These are phyloP conservation scores for Steromphala cineraria DNA, from an alignment of 2,888 invertebrate species.

Conservation along the genomic window DNA sequence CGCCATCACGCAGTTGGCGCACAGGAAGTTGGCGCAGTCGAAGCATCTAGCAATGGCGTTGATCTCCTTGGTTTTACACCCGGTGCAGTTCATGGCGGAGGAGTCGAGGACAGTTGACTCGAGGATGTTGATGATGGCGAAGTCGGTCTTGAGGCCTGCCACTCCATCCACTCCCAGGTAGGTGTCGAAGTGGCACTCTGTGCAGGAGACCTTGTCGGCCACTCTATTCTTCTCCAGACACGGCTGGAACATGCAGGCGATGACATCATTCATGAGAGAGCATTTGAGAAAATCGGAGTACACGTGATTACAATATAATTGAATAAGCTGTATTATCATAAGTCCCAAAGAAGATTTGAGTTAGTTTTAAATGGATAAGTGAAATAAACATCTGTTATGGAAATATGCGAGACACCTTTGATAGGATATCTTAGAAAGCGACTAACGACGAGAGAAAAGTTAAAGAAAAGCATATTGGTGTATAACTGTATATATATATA, in stretches of 20 bases:
- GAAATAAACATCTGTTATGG: too few relatives aligned
- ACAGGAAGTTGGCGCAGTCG: conserved; percentile 96
- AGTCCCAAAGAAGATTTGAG: too few relatives aligned
- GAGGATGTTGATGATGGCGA: conserved; percentile 77
- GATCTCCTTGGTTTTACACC: not conserved
- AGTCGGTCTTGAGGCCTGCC: conserved; percentile 83
- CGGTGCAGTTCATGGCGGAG: conserved; percentile 73
- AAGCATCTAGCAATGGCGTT: conserved; percentile 93
- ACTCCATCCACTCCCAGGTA: conserved; percentile 78
- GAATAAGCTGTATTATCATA: too few relatives aligned
- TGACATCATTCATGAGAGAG: too few relatives aligned
- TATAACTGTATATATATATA: too few relatives aligned
- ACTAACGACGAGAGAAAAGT: too few relatives aligned
- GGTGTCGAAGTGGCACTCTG: conserved; percentile 79
- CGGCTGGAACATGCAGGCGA: conserved; percentile 57
- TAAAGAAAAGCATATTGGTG: too few relatives aligned
- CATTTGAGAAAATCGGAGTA: too few relatives aligned
- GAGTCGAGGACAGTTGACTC: conserved; percentile 73
- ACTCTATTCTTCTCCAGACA: conserved; percentile 83
- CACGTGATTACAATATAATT: too few relatives aligned
- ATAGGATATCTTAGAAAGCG: too few relatives aligned
- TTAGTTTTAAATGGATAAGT: too few relatives aligned
- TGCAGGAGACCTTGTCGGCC: conserved; percentile 85
- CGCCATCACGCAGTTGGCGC: conserved; percentile 98
- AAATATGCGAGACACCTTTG: too few relatives aligned